phyloP scores from a whole-genome alignment of 2,797 vertebrate species.

The Sebastes ruberrimus region DNA sequence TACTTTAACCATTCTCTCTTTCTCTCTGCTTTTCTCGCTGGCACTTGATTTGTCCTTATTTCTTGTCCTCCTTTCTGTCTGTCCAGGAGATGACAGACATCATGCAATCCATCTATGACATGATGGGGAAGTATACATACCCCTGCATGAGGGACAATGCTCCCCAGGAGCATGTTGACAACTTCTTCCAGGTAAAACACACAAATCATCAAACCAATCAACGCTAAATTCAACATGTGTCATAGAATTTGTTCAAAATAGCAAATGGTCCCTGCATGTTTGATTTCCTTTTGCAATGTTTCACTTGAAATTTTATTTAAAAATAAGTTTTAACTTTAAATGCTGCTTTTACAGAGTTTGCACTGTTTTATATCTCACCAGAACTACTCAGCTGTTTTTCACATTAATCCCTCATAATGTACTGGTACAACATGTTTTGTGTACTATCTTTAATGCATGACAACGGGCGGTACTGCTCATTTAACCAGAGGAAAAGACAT shows the following conservation, averaged over 20 bases:
- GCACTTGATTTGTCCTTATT: not conserved
- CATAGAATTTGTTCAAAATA: not conserved
- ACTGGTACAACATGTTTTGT: not conserved
- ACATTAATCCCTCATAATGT: not conserved
- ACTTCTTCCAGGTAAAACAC: constrained; percentile 91
- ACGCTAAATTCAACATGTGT: not conserved
- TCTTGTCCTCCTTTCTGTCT: not conserved
- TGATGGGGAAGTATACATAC: constrained; percentile 97
- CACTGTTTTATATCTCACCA: not conserved
- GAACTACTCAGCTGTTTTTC: not conserved
- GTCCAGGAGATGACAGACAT: constrained; percentile 97
- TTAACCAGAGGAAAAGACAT: not conserved
- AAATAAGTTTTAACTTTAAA: not conserved
- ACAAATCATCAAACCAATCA: not conserved
- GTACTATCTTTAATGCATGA: not conserved
- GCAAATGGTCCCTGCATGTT: not conserved
- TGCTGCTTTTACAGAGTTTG: not conserved
- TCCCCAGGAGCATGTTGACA: constrained; percentile 93
- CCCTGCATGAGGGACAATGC: constrained; percentile 91
- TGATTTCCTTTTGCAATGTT: not conserved
- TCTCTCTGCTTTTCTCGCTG: not conserved
- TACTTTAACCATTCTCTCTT: constrained; percentile 37
- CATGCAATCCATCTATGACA: constrained; percentile 97
- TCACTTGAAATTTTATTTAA: not conserved
- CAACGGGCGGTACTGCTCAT: not conserved